These are phyloP conservation scores for Zophobas morio DNA, from an alignment of 1,140 invertebrate genomes.

Conservation along the genomic window DNA sequence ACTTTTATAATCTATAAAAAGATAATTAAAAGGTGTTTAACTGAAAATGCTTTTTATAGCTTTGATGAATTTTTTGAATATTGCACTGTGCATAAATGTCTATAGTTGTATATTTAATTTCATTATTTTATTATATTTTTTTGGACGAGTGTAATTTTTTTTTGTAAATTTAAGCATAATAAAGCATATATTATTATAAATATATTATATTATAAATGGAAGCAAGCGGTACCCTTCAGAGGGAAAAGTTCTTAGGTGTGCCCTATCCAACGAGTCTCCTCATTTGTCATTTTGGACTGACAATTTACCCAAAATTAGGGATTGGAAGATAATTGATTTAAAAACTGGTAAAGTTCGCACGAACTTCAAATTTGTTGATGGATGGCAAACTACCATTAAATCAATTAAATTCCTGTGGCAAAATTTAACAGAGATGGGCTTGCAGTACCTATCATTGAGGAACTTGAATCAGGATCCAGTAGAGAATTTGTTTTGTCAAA, in stretches of 20 bases:
- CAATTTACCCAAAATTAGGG: constrained; percentile 1
- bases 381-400: constrained; percentile 6
- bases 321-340: constrained; percentile 22
- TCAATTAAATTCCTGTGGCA: constrained; percentile 19
- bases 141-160: no score
- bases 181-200: no score
- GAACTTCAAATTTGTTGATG: constrained; percentile 1
- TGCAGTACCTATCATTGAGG: neutral
- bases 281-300: constrained; percentile 35
- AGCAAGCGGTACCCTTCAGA: neutral
- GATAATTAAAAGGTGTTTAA: no score
- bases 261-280: neutral
- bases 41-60: no score
- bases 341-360: neutral
- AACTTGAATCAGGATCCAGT: no score
- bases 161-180: no score
- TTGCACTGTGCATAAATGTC: no score
- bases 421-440: neutral
- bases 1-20: no score
- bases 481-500: neutral
- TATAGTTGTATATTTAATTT: no score
- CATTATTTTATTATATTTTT: no score
- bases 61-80: no score
- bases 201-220: constrained; percentile 1
- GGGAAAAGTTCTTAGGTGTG: constrained; percentile 13